These are phyloP conservation scores for Amphiduros pacificus DNA, from an alignment of 2,888 invertebrate species.

Conservation along the genomic window DNA sequence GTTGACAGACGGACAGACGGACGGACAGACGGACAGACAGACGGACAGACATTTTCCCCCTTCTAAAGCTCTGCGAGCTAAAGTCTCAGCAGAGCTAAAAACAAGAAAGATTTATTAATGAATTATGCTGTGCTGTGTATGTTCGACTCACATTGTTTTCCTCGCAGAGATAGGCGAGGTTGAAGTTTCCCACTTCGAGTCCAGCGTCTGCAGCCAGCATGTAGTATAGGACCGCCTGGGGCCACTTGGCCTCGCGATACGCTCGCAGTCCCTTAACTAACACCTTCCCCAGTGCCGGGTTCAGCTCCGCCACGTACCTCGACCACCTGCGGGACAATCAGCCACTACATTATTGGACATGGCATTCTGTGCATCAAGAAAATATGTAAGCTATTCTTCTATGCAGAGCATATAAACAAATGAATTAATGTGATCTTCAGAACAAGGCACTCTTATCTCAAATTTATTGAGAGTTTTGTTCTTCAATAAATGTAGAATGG, in stretches of 20 bases:
- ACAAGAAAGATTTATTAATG: too few species aligned
- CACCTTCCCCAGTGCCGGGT: slow-evolving; percentile 43
- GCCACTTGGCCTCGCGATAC: slow-evolving; percentile 40
- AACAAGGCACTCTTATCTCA: too few species aligned
- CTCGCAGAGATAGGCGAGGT: slow-evolving; percentile 55
- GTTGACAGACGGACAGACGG: too few species aligned
- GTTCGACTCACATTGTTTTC: slow-evolving; percentile 42
- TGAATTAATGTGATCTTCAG: too few species aligned
- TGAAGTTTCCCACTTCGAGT: slow-evolving; percentile 54
- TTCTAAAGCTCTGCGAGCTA: too few species aligned
- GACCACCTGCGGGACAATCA: slow-evolving; percentile 47
- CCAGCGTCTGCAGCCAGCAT: slow-evolving; percentile 53
- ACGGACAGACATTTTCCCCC: too few species aligned
- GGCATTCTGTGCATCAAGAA: neutral
- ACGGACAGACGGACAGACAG: too few species aligned
- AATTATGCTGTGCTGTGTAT: too few species aligned
- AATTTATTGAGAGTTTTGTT: too few species aligned
- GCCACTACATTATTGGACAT: neutral
- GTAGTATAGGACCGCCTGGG: slow-evolving; percentile 48
- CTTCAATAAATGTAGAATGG: too few species aligned
- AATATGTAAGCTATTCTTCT: slow-evolving; percentile 20
- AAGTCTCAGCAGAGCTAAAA: too few species aligned
- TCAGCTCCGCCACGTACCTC: slow-evolving; percentile 50
- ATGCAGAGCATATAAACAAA: too few species aligned
- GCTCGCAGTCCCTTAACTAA: slow-evolving; percentile 45